These are phyloP conservation scores for Tachyglossus aculeatus DNA, from an alignment of 2,797 vertebrate species.

Conservation along the genomic window DNA sequence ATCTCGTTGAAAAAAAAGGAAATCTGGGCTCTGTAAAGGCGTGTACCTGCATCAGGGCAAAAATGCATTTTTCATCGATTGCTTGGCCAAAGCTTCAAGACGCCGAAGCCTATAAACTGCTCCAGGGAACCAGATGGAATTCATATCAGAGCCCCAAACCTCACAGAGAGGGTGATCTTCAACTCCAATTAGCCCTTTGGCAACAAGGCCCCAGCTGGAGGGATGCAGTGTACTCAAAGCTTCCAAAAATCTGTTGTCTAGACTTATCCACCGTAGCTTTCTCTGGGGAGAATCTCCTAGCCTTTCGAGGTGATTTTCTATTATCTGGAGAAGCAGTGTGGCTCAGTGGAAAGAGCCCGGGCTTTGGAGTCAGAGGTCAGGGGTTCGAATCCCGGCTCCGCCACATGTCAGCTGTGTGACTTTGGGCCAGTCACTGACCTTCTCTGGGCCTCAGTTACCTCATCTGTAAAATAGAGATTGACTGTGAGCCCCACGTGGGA, in stretches of 20 bases:
- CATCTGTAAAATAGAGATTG: too few relatives aligned
- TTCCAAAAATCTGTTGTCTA: conserved; percentile 71
- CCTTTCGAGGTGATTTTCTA: too few relatives aligned
- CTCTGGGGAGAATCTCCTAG: too few relatives aligned
- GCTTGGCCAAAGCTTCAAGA: conserved; percentile 50
- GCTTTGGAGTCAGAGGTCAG: too few relatives aligned
- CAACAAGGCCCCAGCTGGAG: conserved; percentile 50
- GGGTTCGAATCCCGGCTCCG: too few relatives aligned
- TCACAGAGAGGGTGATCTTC: conserved; percentile 52
- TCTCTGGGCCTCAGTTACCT: too few relatives aligned
- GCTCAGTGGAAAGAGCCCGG: too few relatives aligned
- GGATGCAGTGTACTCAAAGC: conserved; percentile 7
- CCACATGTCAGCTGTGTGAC: too few relatives aligned
- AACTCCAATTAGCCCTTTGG: conserved; percentile 68
- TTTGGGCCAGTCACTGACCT: too few relatives aligned
- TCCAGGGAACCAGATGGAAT: conserved; percentile 63
- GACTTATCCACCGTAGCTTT: conserved; percentile 52
- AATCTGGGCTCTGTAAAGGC: conserved; percentile 68
- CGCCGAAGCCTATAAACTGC: conserved; percentile 69
- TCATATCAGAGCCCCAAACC: conserved; percentile 51
- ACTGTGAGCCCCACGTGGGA: too few relatives aligned
- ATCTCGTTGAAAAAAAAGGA: conserved; percentile 49
- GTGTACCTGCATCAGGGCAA: conserved; percentile 61
- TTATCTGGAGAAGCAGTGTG: too few relatives aligned
- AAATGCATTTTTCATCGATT: conserved; percentile 57